Conservation (phyloP, 2,113 vertebrate genomes). For the Sporophila hypoxantha region DNA sequence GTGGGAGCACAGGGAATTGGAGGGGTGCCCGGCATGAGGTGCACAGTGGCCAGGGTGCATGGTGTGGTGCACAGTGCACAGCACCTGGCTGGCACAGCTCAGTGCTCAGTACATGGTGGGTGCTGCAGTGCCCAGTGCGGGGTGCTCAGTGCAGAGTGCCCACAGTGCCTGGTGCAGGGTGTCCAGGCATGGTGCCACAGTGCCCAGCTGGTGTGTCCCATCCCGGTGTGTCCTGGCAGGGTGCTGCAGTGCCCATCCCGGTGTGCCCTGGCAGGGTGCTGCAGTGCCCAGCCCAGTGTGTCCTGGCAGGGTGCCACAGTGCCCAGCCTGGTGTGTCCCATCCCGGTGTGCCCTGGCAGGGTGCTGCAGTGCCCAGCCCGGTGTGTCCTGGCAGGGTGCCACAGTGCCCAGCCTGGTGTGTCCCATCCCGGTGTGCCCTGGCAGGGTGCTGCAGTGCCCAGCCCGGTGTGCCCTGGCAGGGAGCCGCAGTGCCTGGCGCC, state of each 20-base stretch:
- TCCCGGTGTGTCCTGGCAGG: accelerated
- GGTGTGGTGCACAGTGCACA: too few species aligned
- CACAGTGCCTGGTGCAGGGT: neutral
- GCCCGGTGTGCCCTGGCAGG: accelerated
- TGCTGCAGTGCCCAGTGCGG: neutral
- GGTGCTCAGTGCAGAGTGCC: too few species aligned
- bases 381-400: too few species aligned
- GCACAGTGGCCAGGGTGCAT: accelerated
- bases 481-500: neutral
- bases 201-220: too few species aligned
- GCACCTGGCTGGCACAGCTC: neutral
- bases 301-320: too few species aligned
- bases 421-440: neutral
- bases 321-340: too few species aligned
- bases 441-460: too few species aligned
- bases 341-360: accelerated
- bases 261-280: too few species aligned
- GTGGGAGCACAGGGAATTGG: accelerated
- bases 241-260: too few species aligned
- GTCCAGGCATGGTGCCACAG: neutral
- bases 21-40: neutral
- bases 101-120: accelerated
- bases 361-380: too few species aligned
- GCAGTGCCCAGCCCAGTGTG: too few species aligned
- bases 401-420: too few species aligned